phyloP scores from a whole-genome alignment of 2,113 vertebrate genomes.

The Leptobrachium ailaonicum region DNA sequence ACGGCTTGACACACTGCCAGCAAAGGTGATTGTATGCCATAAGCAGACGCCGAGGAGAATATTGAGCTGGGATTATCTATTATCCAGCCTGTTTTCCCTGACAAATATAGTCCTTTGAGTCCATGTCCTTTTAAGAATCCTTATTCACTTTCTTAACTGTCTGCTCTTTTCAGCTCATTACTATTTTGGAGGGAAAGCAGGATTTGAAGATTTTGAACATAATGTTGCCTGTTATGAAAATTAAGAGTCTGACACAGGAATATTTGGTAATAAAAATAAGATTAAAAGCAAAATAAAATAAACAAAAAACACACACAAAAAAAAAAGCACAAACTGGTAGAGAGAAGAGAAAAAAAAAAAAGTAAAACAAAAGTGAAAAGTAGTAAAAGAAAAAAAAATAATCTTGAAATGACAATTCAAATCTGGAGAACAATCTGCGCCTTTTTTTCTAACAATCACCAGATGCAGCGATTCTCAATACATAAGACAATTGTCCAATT shows the following conservation, averaged over 20 bases:
- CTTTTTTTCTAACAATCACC: background rate
- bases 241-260: background rate
- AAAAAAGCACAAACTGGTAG: slow-evolving; percentile 27
- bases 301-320: no score
- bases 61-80: slow-evolving; percentile 13
- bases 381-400: slow-evolving; percentile 58
- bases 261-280: background rate
- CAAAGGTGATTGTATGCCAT: slow-evolving; percentile 33
- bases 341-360: slow-evolving; percentile 56
- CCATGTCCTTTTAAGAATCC: slow-evolving; percentile 38
- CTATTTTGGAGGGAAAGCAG: slow-evolving; percentile 32
- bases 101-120: slow-evolving; percentile 41
- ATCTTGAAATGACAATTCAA: slow-evolving; percentile 30
- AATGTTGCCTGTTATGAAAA: slow-evolving; percentile 14
- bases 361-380: slow-evolving; percentile 66
- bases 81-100: slow-evolving; percentile 37
- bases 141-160: background rate
- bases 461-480: background rate
- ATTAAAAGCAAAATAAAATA: background rate
- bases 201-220: slow-evolving; percentile 26
- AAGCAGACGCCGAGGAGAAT: slow-evolving; percentile 5
- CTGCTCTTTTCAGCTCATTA: slow-evolving; percentile 22
- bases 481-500: background rate
- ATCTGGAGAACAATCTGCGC: background rate
- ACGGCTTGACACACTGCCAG: slow-evolving; percentile 12